phyloP scores from a whole-genome alignment of 2,113 vertebrate genomes.

The Actinemys pallida region DNA sequence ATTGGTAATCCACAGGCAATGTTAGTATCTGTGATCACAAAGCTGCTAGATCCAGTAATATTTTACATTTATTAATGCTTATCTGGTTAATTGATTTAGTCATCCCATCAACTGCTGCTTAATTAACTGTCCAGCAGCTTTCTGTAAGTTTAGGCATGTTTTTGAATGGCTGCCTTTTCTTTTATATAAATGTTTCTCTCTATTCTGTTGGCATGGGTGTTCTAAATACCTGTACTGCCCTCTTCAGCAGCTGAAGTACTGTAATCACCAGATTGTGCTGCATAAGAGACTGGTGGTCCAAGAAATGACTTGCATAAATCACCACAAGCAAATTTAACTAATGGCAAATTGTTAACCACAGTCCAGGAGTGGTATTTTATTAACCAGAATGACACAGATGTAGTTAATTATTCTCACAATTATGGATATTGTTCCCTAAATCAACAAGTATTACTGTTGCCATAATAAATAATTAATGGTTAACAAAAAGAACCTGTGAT shows the following conservation, averaged over 20 bases:
- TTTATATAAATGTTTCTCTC: rapidly evolving
- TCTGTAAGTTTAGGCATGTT: neutral
- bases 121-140: neutral
- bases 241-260: rapidly evolving
- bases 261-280: neutral
- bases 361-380: neutral
- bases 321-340: neutral
- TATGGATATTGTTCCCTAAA: neutral
- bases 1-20: neutral
- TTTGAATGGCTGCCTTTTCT: neutral
- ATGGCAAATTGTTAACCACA: neutral
- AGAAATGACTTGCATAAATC: neutral
- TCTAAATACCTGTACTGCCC: neutral
- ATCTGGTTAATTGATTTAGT: neutral
- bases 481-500: neutral
- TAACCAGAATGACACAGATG: neutral
- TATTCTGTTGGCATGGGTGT: neutral
- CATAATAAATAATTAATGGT: neutral
- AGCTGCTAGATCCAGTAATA: neutral
- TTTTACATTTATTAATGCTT: neutral
- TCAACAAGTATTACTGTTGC: neutral
- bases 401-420: neutral
- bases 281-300: neutral
- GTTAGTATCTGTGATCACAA: neutral
- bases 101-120: neutral